Evolutionary conservation across 2,113 vertebrate species (phyloP), one percentile per base, ranked within the genome.

Genomic region (Athene cunicularia): DNA sequence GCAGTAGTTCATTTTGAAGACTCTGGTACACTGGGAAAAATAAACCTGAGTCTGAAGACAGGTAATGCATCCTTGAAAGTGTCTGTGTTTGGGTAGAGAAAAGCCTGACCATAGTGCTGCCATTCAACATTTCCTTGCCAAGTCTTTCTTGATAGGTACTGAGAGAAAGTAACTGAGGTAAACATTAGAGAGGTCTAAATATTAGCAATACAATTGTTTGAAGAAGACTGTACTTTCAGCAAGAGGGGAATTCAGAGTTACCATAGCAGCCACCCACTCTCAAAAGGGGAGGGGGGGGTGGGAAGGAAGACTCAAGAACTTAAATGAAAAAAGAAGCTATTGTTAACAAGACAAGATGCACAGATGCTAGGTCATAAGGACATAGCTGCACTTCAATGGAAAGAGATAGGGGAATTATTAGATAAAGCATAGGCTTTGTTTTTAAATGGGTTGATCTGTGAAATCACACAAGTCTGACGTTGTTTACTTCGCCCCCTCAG

Each of bases 201-300:
- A 88, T 94, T 81, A 97, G 59, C 75, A 86, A 81, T 64, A 92
- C 77, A 90, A 83, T 53, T 88, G 60, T 88, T 91, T 90, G 67
- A 73, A 97, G 96, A 94, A 45, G 87, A 64, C 76, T 95, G 71
- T 68, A 62, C 79, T 95, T 96, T 76, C 88, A 98, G 91, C 83
- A 91, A 68, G 70, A 98, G 86, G 77, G 95, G 88, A 90, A 95
- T 91, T 96, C 95, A 91, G 94, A 88, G 98, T 98, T 98, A 95
- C 97, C 97, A 98, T 98, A 96, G 98, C 97, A 98, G 95, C 98
- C 98, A 92, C 98, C 98, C 95, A 98, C 98, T 86, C 94, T 73
- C 86, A 80, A 86, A 71, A 88, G 58, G 43, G 17, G 39, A 68
- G 79, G 71, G 47, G n/a, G 70, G n/a, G 70, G n/a, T 41, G 18